Evolutionary conservation across 2,797 vertebrate species (phyloP), one percentile per base, ranked within the genome.

Genomic region (Huso huso): DNA sequence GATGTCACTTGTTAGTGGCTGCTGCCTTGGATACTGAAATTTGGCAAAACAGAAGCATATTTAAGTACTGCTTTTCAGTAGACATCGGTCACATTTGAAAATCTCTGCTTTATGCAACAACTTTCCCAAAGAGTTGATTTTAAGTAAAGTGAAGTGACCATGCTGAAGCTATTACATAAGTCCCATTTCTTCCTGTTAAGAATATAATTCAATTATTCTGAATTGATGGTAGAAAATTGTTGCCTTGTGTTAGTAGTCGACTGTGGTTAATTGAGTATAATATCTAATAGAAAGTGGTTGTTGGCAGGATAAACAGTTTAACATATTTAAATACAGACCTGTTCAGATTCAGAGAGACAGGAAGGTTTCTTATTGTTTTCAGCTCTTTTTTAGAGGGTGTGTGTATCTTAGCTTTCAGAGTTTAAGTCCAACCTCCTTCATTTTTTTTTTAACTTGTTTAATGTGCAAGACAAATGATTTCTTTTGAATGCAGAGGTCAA

Each of bases 181-280:
- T n/a, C 12, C 37, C 5, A 37, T 37, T 37, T 55, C n/a, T 55
- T 55, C n/a, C n/a, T 55, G 53, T 55, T 10, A 10, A 55, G 53
- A 55, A n/a, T 55, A 7, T n/a, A 55, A 55, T 55, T 6, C 5
- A 55, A 55, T 55, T 15, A 62, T 15, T 15, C 12, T 3, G 61
- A 37, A 62, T 37, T 48, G 48, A 62, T 48, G 61, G 37, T 12
- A 37, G 61, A 62, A 62, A 62, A 62, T 48, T 62, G 37, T 23
- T 37, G n/a, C 61, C 61, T 9, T 62, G 8, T 62, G 61, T 62
- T 62, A 62, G 61, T 62, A 62, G 61, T 18, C 48, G 61, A 62
- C 13, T 62, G 61, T 37, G 61, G 61, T 62, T 48, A 62, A 48
- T 62, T 62, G 61, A 48, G 10, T 9, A 9, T 62, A 62, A 62